A percentile compares a stretch with the other conserved stretches of the same genome.
Conservation (phyloP, 2,888 invertebrate species). For the Copidosoma aretas region DNA sequence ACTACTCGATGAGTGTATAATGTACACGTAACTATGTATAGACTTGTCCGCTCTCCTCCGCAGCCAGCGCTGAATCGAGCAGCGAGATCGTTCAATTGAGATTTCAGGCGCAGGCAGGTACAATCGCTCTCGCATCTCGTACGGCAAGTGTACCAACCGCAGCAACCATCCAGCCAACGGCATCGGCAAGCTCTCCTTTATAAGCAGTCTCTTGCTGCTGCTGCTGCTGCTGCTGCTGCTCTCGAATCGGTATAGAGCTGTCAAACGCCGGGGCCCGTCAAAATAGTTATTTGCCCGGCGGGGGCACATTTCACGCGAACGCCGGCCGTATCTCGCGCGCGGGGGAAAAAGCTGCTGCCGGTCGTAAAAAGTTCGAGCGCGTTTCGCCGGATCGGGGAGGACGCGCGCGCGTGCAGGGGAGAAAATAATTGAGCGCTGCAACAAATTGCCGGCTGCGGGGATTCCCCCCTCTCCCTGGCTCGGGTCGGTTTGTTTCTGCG, state of each 20-base stretch:
- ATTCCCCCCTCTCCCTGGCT: not conserved
- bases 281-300: conserved; percentile 5
- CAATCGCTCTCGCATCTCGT: not conserved
- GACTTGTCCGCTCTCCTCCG: too few species aligned
- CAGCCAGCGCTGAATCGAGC: not conserved
- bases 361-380: not conserved
- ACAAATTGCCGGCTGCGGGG: conserved; percentile 18
- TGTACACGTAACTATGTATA: too few species aligned
- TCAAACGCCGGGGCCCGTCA: conserved; percentile 1
- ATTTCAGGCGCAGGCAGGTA: conserved; percentile 10
- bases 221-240: too few species aligned
- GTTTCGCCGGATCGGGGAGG: not conserved
- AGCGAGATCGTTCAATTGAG: conserved; percentile 23
- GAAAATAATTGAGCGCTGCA: conserved; percentile 28
- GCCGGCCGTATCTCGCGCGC: too few species aligned
- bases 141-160: not conserved
- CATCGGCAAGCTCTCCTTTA: not conserved
- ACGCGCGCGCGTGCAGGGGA: too few species aligned
- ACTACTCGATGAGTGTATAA: not conserved
- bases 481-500: not conserved
- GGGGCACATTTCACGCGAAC: not conserved
- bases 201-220: not conserved
- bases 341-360: not conserved
- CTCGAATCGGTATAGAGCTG: not conserved
- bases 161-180: not conserved